These are phyloP conservation scores for Parapsyche elsis DNA, from an alignment of 1,140 invertebrate species.

Conservation along the genomic window DNA sequence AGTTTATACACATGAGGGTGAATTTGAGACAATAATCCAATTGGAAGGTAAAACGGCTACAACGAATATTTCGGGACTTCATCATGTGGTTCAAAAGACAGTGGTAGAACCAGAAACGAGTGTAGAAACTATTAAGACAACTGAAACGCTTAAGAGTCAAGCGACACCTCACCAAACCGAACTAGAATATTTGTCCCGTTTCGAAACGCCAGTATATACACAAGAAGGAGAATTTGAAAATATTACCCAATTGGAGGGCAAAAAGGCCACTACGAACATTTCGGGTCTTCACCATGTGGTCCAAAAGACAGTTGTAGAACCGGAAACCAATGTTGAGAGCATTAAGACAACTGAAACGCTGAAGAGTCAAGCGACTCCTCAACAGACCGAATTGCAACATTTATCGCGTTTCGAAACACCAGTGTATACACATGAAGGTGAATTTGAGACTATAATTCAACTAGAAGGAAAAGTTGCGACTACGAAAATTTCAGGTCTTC, in stretches of 20 bases:
- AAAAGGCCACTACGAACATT: conserved; percentile 42
- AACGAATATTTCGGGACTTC: conserved; percentile 33
- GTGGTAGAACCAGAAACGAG: conserved; percentile 61
- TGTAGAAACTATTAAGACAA: conserved; percentile 61
- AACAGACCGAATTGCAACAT: conserved; percentile 58
- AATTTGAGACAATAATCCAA: background rate
- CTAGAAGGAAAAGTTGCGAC: conserved; percentile 34
- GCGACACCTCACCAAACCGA: conserved; percentile 58
- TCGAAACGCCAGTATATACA: conserved; percentile 42
- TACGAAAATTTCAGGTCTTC: conserved; percentile 32
- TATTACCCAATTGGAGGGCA: background rate
- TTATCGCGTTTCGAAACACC: conserved; percentile 44
- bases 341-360: conserved; percentile 60
- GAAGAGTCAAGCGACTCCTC: conserved; percentile 58
- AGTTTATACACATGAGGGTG: conserved; percentile 37
- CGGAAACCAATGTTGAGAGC: conserved; percentile 61
- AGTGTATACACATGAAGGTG: conserved; percentile 36
- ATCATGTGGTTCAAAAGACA: conserved; percentile 52
- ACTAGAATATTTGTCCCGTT: conserved; percentile 45
- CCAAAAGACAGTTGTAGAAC: conserved; percentile 60
- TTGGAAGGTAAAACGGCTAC: conserved; percentile 34
- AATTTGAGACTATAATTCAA: background rate
- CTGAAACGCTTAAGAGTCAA: conserved; percentile 61
- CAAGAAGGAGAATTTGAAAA: conserved; percentile 56
- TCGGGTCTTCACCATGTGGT: conserved; percentile 12